Evolutionary conservation across 2,797 vertebrate genomes (phyloP).

Genomic region (Typhlichthys eigenmanni): DNA sequence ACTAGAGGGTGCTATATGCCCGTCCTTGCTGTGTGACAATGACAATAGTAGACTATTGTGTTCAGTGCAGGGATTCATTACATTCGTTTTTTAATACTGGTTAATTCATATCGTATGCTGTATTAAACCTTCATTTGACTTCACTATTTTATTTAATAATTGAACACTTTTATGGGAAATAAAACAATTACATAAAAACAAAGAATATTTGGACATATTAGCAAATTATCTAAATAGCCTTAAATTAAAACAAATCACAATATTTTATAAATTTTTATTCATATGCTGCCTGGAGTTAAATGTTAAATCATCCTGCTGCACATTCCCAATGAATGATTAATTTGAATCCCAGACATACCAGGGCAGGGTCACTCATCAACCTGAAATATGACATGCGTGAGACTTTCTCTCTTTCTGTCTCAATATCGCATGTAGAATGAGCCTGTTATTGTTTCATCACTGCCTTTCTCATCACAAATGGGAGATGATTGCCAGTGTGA

Average conservation of each 20-base stretch:
- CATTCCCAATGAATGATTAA: not conserved
- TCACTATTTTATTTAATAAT: no score
- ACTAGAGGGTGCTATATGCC: constrained; percentile 37
- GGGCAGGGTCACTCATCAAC: not conserved
- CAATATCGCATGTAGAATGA: not conserved
- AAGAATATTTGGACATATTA: no score
- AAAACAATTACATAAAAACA: no score
- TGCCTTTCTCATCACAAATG: not conserved
- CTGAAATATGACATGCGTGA: not conserved
- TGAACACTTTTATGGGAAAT: no score
- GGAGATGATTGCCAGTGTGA: not conserved
- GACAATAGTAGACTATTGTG: not conserved
- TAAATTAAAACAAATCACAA: not conserved
- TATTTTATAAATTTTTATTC: not conserved
- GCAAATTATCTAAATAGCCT: no score
- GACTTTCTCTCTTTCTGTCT: not conserved
- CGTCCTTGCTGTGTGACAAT: not conserved
- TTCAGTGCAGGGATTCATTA: not conserved
- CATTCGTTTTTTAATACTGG: no score
- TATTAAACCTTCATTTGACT: no score
- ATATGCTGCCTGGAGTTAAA: no score
- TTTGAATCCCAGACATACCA: not conserved
- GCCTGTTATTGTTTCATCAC: not conserved
- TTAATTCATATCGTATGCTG: no score
- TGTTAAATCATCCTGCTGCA: not conserved